These are phyloP conservation scores for Leptoclinus maculatus DNA, from an alignment of 2,797 vertebrate species.

Conservation along the genomic window DNA sequence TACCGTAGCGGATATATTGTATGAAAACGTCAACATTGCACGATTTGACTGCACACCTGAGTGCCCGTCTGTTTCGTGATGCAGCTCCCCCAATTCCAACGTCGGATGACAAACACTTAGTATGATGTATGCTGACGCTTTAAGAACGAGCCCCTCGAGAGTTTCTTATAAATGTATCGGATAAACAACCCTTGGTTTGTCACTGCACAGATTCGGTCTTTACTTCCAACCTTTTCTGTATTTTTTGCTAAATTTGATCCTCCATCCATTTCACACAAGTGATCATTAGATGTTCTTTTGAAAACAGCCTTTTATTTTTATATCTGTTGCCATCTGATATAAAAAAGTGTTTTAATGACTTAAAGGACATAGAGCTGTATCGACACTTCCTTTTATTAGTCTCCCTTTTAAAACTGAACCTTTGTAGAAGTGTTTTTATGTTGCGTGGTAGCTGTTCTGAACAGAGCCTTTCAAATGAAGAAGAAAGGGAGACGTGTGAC, in stretches of 20 bases:
- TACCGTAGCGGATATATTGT: background rate
- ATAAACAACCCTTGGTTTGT: background rate
- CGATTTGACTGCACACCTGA: background rate
- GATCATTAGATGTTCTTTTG: background rate
- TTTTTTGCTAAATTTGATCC: background rate
- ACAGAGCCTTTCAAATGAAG: background rate
- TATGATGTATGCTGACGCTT: background rate
- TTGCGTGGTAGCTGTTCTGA: background rate
- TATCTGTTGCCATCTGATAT: background rate
- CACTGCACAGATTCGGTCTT: background rate
- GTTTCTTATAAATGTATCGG: background rate
- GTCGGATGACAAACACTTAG: background rate
- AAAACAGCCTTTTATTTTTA: constrained; percentile 7
- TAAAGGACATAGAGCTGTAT: background rate
- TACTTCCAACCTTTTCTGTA: background rate
- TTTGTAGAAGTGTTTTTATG: background rate
- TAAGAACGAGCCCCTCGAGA: background rate
- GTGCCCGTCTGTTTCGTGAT: background rate
- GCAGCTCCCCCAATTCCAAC: background rate
- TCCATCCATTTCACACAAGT: background rate
- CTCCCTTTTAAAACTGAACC: background rate
- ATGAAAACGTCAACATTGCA: background rate
- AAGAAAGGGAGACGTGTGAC: background rate
- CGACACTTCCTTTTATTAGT: background rate
- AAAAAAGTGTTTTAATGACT: background rate